Base-by-base conservation (phyloP, 2,888 invertebrate genomes). In the Ptilodon capucinus region DNA sequence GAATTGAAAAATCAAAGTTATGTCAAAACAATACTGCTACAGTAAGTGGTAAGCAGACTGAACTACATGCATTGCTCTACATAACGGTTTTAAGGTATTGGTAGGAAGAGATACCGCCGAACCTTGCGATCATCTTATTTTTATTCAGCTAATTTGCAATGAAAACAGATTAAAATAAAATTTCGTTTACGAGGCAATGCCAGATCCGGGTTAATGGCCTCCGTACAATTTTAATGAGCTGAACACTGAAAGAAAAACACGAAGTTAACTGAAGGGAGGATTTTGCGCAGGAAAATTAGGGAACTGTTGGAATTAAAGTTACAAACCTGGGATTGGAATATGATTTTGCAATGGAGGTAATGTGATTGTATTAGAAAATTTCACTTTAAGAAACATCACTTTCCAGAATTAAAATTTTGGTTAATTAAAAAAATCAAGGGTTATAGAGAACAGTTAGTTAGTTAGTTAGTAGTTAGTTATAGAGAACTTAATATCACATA, bases 121-220 rank as follows among this genome's bases (percentile, higher is more conserved):
- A 3, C n/a, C 1, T 8, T 28, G 4, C 28, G 3, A n/a, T 2
- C 23, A 25, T 9, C n/a, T 2, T 9, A 14, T 35, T 35, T 35
- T 35, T 9, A 35, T 18, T 14, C 32, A 32, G 7, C 35, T 19
- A 38, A 38, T 38, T 38, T 40, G 40, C 40, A 25, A 40, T 25
- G 23, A 16, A 40, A 40, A 16, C 16, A 40, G 21, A 13, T n/a
- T 39, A 13, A 39, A 40, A 39, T 39, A 21, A 25, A 40, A 23
- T 40, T 40, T 25, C 23, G 36, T 16, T 16, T 14, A 39, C 40
- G 16, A 25, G 23, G 9, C 40, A 19, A 17, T 7, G 8, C 16
- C 23, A 40, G 40, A 40, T 40, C 14, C 16, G 40, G 40, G 40
- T 39, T 39, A 40, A 40, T 40, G 25, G 36, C 40, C n/a, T 25